A percentile compares a stretch with the other conserved stretches of the same genome.
Evolutionary conservation across 92 coral and sea anemone genomes (phyloP).

Genomic region (Montipora capitata): DNA sequence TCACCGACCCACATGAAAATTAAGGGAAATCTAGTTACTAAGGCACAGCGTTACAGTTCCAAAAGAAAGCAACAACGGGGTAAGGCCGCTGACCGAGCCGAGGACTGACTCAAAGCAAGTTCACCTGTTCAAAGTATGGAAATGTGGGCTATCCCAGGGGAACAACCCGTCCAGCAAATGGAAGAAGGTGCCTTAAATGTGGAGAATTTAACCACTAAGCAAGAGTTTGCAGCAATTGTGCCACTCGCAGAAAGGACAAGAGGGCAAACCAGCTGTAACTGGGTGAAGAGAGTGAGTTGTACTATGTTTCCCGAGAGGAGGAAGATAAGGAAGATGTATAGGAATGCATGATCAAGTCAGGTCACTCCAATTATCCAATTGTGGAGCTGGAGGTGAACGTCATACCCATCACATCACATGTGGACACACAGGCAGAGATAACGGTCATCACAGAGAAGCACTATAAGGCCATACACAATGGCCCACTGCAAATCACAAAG

Average conservation of each 20-base stretch:
- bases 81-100: background rate
- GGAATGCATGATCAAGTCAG: background rate
- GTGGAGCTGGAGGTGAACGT: background rate
- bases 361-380: background rate
- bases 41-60: background rate
- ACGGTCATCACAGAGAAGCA: background rate
- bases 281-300: background rate
- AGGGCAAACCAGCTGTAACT: background rate
- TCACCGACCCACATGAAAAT: background rate
- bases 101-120: background rate
- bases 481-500: too few species aligned
- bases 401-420: background rate
- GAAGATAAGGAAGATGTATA: background rate
- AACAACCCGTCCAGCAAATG: background rate
- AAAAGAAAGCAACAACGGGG: background rate
- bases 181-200: background rate
- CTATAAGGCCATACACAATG: too few species aligned
- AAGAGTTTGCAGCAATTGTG: background rate
- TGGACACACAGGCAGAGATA: background rate
- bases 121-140: background rate
- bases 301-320: background rate
- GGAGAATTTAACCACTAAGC: too few species aligned
- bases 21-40: background rate
- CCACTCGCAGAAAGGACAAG: background rate
- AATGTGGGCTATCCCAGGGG: background rate